Base-by-base conservation (phyloP, 2,797 vertebrate species). In the Manis crassicaudata region DNA sequence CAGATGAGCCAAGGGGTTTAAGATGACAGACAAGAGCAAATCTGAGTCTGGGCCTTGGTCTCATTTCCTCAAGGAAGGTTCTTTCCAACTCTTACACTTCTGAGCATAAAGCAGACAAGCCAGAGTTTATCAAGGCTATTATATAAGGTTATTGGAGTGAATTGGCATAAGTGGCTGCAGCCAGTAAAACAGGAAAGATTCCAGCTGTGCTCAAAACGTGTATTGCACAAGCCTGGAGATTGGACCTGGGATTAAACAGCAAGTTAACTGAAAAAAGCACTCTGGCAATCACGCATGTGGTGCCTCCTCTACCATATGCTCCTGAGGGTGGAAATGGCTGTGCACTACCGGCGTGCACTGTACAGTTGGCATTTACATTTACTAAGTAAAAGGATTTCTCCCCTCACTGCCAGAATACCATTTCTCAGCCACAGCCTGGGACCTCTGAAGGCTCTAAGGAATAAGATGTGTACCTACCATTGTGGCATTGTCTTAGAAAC, bases 261-360 rank as follows among this genome's bases (percentile, higher is more conserved):
- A 52, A 46, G 14, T 40, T 52, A 65, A 70, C 46, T 7, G 27
- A 80, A 68, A 67, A 62, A 85, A 65, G 77, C 35, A 35, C 50
- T 67, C 27, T 29, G 40, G 40, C 87, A 88, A 56, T 52, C 20
- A 79, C 7, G 35, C 23, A 2, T 6, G 1, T 29, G 10, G 2
- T 21, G 35, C 60, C 29, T n/a, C 37, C 60, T 68, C 17, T 23
- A 79, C 37, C 75, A 52, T 12, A 17, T 12, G n/a, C 76, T 25
- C 29, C 21, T 3, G 13, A 63, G 13, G 32, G 46, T 14, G 37
- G 46, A 11, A 10, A 37, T 5, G 17, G 16, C 62, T 3, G 3
- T 2, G 0, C 27, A 40, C 18, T 12, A 18, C 27, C 17, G 27
- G 21, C 1, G 1, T 1, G 3, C 9, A 11, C 67, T 75, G 5